A percentile compares a stretch with the other conserved stretches of the same genome.
These are phyloP conservation scores for Pseudomyrmex pallidus DNA, from an alignment of 1,140 invertebrate species.

Conservation along the genomic window DNA sequence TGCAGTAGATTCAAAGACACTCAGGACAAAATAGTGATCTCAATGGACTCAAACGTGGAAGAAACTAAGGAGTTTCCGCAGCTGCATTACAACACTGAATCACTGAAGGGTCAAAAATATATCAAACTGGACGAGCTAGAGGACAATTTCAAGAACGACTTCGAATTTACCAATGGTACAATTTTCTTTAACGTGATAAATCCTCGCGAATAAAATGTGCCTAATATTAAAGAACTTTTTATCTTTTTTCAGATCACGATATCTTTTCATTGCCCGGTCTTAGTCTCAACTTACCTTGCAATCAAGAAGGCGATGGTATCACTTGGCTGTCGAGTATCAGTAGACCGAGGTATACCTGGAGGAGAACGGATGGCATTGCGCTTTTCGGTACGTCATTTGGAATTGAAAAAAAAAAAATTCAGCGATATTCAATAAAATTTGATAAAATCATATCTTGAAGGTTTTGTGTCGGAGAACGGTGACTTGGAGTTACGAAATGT, in stretches of 20 bases:
- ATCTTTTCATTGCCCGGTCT: constrained; percentile 76
- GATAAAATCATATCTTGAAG: constrained; percentile 43
- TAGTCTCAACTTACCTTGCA: constrained; percentile 78
- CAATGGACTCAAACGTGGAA: constrained; percentile 60
- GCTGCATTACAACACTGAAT: constrained; percentile 69
- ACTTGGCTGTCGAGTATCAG: constrained; percentile 76
- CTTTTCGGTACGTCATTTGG: constrained; percentile 66
- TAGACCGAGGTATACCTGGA: constrained; percentile 79
- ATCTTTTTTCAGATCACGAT: constrained; percentile 71
- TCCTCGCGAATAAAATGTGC: background rate
- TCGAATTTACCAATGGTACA: constrained; percentile 59
- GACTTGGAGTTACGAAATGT: constrained; percentile 76
- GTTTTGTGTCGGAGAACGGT: constrained; percentile 76
- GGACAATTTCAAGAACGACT: constrained; percentile 61
- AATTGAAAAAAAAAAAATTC: too few relatives aligned
- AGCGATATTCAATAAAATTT: background rate
- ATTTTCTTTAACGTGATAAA: constrained; percentile 1
- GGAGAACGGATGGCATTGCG: constrained; percentile 71
- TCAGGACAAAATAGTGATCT: constrained; percentile 73
- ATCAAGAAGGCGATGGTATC: constrained; percentile 74
- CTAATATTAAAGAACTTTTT: constrained; percentile 1
- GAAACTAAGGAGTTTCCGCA: constrained; percentile 57
- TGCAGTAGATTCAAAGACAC: constrained; percentile 74
- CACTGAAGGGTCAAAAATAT: constrained; percentile 75
- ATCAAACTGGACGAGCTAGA: constrained; percentile 73